Evolutionary conservation across 2,888 invertebrate species (phyloP), one percentile per base, ranked within the genome.

Genomic region (Leptodirus hochenwartii): DNA sequence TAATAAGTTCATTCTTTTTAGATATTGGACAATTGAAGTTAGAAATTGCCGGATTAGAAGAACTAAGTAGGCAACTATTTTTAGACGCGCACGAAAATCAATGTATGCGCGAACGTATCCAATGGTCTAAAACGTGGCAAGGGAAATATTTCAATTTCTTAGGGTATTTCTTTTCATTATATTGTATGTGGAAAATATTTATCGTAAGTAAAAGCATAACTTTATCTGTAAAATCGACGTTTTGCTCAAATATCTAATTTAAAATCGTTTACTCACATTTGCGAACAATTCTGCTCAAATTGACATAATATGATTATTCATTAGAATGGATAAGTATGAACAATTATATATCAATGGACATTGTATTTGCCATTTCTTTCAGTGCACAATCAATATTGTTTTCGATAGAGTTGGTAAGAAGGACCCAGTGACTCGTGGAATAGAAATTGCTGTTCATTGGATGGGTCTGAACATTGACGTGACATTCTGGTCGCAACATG

Each of bases 181-280:
- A 99, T 49, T 99, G 98, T 53, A 64, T 88, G 35, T 96, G 95
- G 88, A 99, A 99, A 64, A 98, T 99, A 51, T 87, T 96, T 53
- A 96, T 98, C 55, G 91, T 93, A 57, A 73, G 81, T 65, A 9
- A 24, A 6, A 37, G 25, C 22, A 5, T 22, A 4, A 6, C 15
- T 25, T 32, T 10, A 25, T 28, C 4, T 27, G 9, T 25, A 4
- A 6, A 5, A 6, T 29, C 9, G 4, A 9, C n/a, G 9, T 29
- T 29, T 26, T 13, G n/a, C n/a, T n/a, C n/a, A n/a, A n/a, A n/a
- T n/a, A 4, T 22, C 14, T 10, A 10, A 9, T 29, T 14, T n/a
- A n/a, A n/a, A n/a, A n/a, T n/a, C n/a, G n/a, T n/a, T n/a, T n/a
- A n/a, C n/a, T n/a, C n/a, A n/a, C n/a, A n/a, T n/a, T n/a, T n/a